A percentile compares a stretch with the other conserved stretches of the same genome.
Evolutionary conservation across 2,888 invertebrate genomes (phyloP).

Genomic region (Cecidostiba fungosa): DNA sequence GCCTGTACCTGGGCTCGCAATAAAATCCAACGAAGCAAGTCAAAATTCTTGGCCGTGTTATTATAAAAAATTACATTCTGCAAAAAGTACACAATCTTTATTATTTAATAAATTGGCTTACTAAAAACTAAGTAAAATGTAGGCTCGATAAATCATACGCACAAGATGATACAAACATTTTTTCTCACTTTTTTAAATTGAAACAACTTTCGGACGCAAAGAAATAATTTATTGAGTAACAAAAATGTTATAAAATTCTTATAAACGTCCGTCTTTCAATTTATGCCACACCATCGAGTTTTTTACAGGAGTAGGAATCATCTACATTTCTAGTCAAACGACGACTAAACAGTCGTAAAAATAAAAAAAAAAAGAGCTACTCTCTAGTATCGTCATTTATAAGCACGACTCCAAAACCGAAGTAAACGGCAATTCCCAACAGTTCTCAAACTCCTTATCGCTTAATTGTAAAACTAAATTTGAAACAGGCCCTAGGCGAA

Average conservation of each 20-base stretch:
- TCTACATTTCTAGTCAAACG: constrained; percentile 1
- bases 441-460: constrained; percentile 1
- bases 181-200: neutral
- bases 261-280: constrained; percentile 38
- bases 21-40: neutral
- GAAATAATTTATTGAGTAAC: constrained; percentile 49
- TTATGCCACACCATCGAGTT: constrained; percentile 38
- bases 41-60: neutral
- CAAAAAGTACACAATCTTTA: neutral
- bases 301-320: constrained; percentile 35
- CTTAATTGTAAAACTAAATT: constrained; percentile 39
- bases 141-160: too few relatives aligned
- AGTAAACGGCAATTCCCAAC: neutral
- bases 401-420: neutral
- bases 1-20: neutral
- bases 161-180: neutral
- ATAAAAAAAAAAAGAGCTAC: neutral
- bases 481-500: neutral
- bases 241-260: constrained; percentile 45
- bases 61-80: neutral
- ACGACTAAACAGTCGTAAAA: constrained; percentile 47
- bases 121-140: too few relatives aligned
- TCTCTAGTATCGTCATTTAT: constrained; percentile 17
- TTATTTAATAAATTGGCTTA: neutral
- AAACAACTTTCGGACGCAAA: neutral